Evolutionary conservation across 2,113 vertebrate genomes (phyloP).

Genomic region (Sapajus apella): DNA sequence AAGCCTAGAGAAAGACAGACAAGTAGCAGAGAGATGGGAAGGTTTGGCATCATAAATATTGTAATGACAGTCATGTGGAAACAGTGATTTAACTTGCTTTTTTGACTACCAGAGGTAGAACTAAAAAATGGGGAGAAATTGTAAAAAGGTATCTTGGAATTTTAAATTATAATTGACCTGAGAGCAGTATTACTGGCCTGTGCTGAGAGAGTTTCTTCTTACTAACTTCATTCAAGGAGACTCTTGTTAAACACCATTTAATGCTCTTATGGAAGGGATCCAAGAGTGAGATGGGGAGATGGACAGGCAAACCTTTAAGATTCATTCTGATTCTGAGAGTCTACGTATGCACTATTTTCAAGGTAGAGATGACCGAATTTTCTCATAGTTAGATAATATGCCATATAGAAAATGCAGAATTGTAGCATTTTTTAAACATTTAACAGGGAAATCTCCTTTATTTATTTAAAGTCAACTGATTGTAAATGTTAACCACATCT

Average conservation of each 20-base stretch:
- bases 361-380: background rate
- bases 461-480: background rate
- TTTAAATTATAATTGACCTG: background rate
- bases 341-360: background rate
- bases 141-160: background rate
- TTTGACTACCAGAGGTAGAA: background rate
- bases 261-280: background rate
- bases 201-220: background rate
- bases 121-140: background rate
- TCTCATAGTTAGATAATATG: background rate
- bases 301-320: background rate
- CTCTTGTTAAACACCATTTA: background rate
- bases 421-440: background rate
- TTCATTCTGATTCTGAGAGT: background rate
- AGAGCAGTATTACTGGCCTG: background rate
- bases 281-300: background rate
- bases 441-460: background rate
- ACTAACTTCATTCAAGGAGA: background rate
- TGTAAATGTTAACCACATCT: background rate
- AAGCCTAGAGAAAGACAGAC: background rate
- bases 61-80: background rate
- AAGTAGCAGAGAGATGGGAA: background rate
- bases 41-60: background rate
- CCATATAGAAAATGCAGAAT: background rate
- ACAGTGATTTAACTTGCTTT: background rate